Percentiles rank a stretch among this genome's conserved stretches.
Evolutionary conservation across 2,888 invertebrate genomes (phyloP).

Genomic region (Hipparchia semele): DNA sequence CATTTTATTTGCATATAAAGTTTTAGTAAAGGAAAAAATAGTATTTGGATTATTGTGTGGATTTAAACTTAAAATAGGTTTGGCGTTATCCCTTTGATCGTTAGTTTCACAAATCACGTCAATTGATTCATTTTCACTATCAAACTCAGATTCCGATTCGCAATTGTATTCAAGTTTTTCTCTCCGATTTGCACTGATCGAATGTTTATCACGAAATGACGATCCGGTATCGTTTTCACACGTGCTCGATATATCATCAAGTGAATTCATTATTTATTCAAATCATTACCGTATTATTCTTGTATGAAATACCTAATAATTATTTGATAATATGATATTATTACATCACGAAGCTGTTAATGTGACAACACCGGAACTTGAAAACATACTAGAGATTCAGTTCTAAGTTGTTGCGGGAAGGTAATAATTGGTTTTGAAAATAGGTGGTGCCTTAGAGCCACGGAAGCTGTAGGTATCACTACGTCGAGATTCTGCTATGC

Average conservation of each 20-base stretch:
- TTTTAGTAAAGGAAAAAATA: conserved; percentile 58
- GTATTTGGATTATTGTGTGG: conserved; percentile 52
- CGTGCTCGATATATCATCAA: conserved; percentile 74
- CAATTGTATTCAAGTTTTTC: conserved; percentile 54
- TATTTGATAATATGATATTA: conserved; percentile 15
- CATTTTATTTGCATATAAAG: conserved; percentile 53
- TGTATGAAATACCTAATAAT: neutral
- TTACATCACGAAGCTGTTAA: conserved; percentile 18
- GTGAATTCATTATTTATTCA: conserved; percentile 57
- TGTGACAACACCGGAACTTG: conserved; percentile 16
- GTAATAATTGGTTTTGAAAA: conserved; percentile 80
- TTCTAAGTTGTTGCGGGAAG: conserved; percentile 51
- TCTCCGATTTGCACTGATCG: conserved; percentile 47
- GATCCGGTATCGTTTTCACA: conserved; percentile 61
- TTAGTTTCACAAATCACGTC: conserved; percentile 77
- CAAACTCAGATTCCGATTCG: conserved; percentile 67
- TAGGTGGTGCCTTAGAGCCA: conserved; percentile 70
- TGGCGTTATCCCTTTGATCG: conserved; percentile 50
- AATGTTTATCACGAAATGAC: conserved; percentile 45
- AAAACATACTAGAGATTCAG: conserved; percentile 36
- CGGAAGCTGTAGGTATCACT: conserved; percentile 72
- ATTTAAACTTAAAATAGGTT: conserved; percentile 47
- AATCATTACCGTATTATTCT: conserved; percentile 26
- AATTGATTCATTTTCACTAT: conserved; percentile 78
- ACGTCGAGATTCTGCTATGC: conserved; percentile 62